phyloP scores from a whole-genome alignment of 2,113 vertebrate species.

The Fregetta grallaria region DNA sequence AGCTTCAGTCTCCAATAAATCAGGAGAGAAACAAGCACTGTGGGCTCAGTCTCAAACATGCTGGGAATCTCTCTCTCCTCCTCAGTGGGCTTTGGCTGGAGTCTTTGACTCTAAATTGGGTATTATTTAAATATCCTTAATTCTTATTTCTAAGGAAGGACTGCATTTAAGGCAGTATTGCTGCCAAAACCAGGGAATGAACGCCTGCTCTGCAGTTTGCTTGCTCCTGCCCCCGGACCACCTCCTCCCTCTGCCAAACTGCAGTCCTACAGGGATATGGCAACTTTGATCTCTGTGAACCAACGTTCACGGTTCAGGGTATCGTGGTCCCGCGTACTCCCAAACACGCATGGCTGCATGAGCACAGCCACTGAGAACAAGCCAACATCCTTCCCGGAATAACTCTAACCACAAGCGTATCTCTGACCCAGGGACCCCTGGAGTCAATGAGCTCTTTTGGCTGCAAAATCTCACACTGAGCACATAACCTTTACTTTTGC shows the following conservation, averaged over 20 bases:
- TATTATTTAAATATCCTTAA: background rate
- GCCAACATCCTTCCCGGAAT: background rate
- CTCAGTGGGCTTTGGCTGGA: background rate
- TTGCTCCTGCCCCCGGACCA: background rate
- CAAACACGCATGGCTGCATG: background rate
- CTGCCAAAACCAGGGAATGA: background rate
- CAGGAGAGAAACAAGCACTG: background rate
- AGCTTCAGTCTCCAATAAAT: background rate
- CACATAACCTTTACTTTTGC: background rate
- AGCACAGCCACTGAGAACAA: background rate
- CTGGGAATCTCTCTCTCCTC: background rate
- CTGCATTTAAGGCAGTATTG: background rate
- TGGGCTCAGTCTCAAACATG: background rate
- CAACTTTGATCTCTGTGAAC: background rate
- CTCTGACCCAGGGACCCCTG: background rate
- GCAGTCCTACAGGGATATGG: background rate
- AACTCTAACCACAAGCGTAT: background rate
- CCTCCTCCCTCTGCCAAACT: background rate
- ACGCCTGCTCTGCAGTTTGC: background rate
- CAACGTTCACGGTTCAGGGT: background rate
- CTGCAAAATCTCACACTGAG: background rate
- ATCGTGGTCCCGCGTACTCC: fast-evolving
- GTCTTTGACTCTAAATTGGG: background rate
- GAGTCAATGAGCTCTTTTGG: background rate
- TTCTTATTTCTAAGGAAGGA: background rate